Evolutionary conservation across 2,888 invertebrate genomes (phyloP).

Genomic region (Epinotia bilunana): DNA sequence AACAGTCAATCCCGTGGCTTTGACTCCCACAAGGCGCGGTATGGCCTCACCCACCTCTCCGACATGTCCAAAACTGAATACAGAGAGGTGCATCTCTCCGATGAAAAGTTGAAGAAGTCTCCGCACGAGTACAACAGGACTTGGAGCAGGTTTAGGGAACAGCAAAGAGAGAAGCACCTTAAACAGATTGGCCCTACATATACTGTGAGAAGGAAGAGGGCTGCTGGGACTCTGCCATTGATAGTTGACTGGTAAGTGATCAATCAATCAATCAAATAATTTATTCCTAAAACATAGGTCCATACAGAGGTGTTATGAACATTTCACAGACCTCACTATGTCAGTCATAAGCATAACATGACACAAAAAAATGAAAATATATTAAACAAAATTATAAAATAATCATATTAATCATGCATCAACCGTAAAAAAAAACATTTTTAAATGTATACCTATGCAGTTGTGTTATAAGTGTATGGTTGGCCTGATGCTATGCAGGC

Average conservation of each 20-base stretch:
- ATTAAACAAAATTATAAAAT: no score
- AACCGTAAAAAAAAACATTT: no score
- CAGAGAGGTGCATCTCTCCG: slow-evolving; percentile 74
- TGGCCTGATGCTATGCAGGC: no score
- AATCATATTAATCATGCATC: no score
- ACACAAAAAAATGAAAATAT: no score
- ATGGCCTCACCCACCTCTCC: slow-evolving; percentile 85
- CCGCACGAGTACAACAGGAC: slow-evolving; percentile 60
- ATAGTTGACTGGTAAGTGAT: slow-evolving; percentile 83
- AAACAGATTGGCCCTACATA: slow-evolving; percentile 40
- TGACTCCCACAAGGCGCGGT: slow-evolving; percentile 74
- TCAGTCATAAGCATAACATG: no score
- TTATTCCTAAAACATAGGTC: no score
- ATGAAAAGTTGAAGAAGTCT: slow-evolving; percentile 62
- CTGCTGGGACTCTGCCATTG: slow-evolving; percentile 68
- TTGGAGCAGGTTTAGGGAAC: slow-evolving; percentile 60
- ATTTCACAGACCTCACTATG: no score
- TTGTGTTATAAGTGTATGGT: no score
- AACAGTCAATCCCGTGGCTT: slow-evolving; percentile 73
- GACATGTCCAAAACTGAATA: slow-evolving; percentile 87
- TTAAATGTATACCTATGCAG: no score
- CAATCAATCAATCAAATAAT: no score
- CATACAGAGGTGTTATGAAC: no score
- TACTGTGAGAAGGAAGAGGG: slow-evolving; percentile 64
- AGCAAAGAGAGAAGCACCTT: slow-evolving; percentile 42